A percentile compares a stretch with the other conserved stretches of the same genome.
phyloP scores from a whole-genome alignment of 2,113 vertebrate genomes.

The Cricetomys ansorgei region DNA sequence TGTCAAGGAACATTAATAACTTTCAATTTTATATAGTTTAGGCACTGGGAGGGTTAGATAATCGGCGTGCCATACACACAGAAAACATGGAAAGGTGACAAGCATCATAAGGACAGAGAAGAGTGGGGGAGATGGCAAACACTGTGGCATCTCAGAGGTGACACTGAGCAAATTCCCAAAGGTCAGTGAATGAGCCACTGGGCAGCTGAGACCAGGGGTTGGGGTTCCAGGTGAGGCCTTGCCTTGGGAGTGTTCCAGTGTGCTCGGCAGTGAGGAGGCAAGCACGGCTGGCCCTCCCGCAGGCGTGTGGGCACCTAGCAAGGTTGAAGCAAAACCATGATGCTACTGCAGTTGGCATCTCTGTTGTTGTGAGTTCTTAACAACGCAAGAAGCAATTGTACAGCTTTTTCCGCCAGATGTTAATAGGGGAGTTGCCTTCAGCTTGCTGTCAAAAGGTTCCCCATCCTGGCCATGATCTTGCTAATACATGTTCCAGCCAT shows the following conservation, averaged over 20 bases:
- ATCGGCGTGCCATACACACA: not conserved
- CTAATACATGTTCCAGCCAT: not conserved
- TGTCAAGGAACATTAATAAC: not conserved
- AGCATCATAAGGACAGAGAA: not conserved
- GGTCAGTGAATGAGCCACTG: not conserved
- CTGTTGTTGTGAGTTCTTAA: not conserved
- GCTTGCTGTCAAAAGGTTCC: too few species aligned
- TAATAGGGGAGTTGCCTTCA: not conserved
- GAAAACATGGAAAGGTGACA: not conserved
- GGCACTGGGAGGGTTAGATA: not conserved
- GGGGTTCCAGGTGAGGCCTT: not conserved
- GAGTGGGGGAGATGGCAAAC: not conserved
- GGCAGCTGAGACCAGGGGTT: not conserved
- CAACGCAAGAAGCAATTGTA: not conserved
- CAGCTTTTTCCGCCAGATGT: not conserved
- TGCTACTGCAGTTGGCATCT: not conserved
- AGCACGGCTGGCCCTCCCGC: too few species aligned
- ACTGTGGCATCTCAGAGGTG: not conserved
- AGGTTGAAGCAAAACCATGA: not conserved
- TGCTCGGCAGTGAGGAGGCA: not conserved
- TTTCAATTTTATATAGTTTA: not conserved
- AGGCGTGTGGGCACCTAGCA: not conserved
- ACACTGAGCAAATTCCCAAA: not conserved
- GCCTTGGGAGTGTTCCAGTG: not conserved
- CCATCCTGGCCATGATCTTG: not conserved